Evolutionary conservation across 2,113 vertebrate species (phyloP).

Genomic region (Scartelaos histophorus): DNA sequence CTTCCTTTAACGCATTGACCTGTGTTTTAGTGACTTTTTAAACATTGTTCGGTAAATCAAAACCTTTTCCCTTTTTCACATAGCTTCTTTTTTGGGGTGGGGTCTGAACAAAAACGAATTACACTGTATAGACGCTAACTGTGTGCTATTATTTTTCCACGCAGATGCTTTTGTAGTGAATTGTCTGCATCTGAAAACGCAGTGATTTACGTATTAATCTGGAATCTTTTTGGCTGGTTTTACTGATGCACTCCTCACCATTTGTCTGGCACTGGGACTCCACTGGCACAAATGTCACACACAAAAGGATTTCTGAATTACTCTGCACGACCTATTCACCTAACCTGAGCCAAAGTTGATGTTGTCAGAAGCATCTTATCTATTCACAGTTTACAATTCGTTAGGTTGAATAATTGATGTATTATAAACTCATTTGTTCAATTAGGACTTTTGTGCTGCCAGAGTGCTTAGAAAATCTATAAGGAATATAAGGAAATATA

Average conservation of each 20-base stretch:
- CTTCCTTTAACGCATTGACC: neutral
- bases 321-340: neutral
- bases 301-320: neutral
- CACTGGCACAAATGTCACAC: neutral
- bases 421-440: neutral
- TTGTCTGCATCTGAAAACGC: neutral
- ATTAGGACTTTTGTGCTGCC: neutral
- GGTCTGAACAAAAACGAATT: too few relatives aligned
- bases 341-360: neutral
- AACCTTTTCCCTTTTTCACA: neutral
- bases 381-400: neutral
- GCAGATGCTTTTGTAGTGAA: neutral
- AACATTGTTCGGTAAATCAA: neutral
- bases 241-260: neutral
- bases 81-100: too few relatives aligned
- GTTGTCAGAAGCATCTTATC: neutral
- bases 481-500: too few relatives aligned
- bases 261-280: neutral
- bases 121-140: too few relatives aligned
- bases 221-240: neutral
- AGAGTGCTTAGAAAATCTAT: too few relatives aligned
- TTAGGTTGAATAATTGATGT: neutral
- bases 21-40: neutral
- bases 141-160: neutral
- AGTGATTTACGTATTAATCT: neutral